Evolutionary conservation across 1,140 invertebrate genomes (phyloP), one percentile per base, ranked within the genome.

Genomic region (Oedothorax gibbosus): DNA sequence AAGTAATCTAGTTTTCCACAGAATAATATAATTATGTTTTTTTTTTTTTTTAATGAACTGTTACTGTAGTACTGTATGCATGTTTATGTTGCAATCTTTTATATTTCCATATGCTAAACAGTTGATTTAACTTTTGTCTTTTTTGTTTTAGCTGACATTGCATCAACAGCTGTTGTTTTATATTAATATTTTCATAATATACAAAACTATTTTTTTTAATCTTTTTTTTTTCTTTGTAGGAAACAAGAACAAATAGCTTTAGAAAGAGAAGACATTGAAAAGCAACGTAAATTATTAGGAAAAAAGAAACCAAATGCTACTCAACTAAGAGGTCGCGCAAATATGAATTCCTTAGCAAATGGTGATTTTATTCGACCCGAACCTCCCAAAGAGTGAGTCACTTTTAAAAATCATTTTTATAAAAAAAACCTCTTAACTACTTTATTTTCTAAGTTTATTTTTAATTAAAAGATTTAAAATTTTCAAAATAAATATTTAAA

Each of bases 161-260:
- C 0, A 0, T 65, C 21, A 65, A 18, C n/a, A 0, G 21, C 1
- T 7, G 4, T 65, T 65, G 5, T 7, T 65, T 65, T 20, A 2
- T 60, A 65, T 20, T 9, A 65, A 64, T 64, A 18, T 64, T 64
- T 9, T 64, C 9, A 11, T 14, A 69, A 12, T 49, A 11, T 69
- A 9, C 15, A 56, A 50, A 14, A 54, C 11, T 54, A n/a, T 49
- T 9, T 64, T 57, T 21, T 62, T 10, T 14, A 60, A 11, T 64
- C 3, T 50, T 50, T 78, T 51, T 64, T 21, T 11, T 14, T 50
- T 51, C n/a, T 71, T n/a, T 73, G 35, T 73, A 86, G 86, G 93
- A 95, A 97, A 90, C 97, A 99, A 91, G 97, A 99, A 92, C 96
- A 98, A 91, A 97, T 99, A 86, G 94, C 96, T n/a, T 93, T 96